phyloP scores from a whole-genome alignment of 2,797 vertebrate species.

The Numenius phaeopus region DNA sequence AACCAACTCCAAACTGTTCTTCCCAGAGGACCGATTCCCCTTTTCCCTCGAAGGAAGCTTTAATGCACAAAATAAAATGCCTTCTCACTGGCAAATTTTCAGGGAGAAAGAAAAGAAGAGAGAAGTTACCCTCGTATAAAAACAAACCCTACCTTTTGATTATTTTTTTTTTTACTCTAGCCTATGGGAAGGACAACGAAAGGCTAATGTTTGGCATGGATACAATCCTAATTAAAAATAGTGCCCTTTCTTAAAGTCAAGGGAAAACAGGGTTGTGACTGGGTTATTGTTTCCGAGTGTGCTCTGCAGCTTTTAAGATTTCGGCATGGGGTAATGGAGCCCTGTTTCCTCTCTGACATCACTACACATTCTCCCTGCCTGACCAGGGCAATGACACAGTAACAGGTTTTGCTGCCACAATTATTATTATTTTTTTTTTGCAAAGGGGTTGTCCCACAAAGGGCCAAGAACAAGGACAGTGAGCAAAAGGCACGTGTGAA shows the following conservation, averaged over 20 bases:
- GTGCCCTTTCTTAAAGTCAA: background rate
- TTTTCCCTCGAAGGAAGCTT: background rate
- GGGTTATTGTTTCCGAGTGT: background rate
- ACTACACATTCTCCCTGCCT: background rate
- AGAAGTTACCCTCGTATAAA: background rate
- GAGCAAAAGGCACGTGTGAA: background rate
- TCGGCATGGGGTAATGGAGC: background rate
- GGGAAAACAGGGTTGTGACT: background rate
- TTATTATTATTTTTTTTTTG: background rate
- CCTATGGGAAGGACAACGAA: background rate
- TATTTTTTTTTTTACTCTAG: background rate
- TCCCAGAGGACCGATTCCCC: background rate
- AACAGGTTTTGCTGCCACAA: conserved; percentile 39
- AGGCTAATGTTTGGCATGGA: background rate
- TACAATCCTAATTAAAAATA: background rate
- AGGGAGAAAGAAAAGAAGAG: background rate
- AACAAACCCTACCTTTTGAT: background rate
- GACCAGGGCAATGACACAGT: background rate
- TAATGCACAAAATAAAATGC: background rate
- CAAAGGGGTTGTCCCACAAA: background rate
- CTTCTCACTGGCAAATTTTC: background rate
- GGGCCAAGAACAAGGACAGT: background rate
- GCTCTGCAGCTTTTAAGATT: background rate
- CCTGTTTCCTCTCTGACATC: conserved; percentile 4
- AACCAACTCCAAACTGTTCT: background rate